Evolutionary conservation across 2,113 vertebrate species (phyloP).

Genomic region (Taxidea taxus): DNA sequence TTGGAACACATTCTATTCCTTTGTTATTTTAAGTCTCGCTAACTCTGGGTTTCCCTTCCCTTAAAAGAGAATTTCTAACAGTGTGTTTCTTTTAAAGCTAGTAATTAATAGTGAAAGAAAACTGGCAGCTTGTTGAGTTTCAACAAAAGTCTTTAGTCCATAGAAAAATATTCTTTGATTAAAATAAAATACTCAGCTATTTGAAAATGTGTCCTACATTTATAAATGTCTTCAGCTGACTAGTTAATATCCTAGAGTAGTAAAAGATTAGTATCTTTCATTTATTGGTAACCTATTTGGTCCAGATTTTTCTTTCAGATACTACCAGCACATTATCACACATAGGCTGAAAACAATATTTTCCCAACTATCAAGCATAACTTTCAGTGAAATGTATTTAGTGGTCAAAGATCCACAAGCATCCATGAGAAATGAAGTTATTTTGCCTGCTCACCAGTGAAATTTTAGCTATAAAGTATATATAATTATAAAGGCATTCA

Average conservation of each 20-base stretch:
- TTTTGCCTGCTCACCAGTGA: background rate
- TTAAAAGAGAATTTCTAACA: conserved; percentile 76
- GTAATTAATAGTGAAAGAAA: conserved; percentile 75
- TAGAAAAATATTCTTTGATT: conserved; percentile 44
- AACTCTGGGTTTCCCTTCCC: conserved; percentile 69
- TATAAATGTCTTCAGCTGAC: conserved; percentile 54
- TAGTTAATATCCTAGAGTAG: conserved; percentile 27
- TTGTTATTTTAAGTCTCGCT: conserved; percentile 67
- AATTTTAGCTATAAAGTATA: background rate
- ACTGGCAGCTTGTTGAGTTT: conserved; percentile 50
- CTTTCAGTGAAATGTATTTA: background rate
- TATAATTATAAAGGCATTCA: background rate
- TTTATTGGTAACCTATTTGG: conserved; percentile 27
- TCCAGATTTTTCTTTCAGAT: background rate
- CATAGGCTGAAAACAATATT: background rate
- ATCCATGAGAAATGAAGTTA: background rate
- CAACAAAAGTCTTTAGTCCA: conserved; percentile 9
- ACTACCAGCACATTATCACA: background rate
- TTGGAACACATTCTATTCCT: conserved; percentile 63
- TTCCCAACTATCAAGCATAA: background rate
- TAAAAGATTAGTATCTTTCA: background rate
- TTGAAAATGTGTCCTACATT: conserved; percentile 48
- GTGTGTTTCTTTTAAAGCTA: conserved; percentile 73
- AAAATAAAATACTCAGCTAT: conserved; percentile 43
- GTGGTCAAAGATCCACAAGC: background rate